These are phyloP conservation scores for Mormoops blainvillei DNA, from an alignment of 2,113 vertebrate genomes.

Conservation along the genomic window DNA sequence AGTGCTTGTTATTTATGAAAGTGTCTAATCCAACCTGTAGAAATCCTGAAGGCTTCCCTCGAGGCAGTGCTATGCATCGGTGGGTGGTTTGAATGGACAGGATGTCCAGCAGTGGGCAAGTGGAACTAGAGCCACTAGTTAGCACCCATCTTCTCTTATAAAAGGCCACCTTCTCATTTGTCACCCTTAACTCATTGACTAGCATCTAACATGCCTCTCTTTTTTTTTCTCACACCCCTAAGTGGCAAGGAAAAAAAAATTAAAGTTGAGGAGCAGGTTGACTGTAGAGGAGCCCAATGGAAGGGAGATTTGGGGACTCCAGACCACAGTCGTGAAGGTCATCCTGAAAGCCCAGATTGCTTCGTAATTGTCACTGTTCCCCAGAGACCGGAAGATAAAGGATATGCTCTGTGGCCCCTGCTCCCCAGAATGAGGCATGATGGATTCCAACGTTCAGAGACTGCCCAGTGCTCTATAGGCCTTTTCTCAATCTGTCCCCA, in stretches of 20 bases:
- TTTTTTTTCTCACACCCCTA: not conserved
- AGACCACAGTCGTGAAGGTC: not conserved
- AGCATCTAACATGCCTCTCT: not conserved
- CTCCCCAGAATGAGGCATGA: not conserved
- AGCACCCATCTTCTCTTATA: not conserved
- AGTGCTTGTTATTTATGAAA: not conserved
- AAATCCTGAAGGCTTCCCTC: not conserved
- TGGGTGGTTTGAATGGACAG: not conserved
- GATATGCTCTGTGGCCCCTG: not conserved
- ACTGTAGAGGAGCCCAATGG: not conserved
- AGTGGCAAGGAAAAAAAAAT: not conserved
- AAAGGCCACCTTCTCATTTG: not conserved
- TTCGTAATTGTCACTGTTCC: not conserved
- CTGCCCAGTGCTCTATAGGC: not conserved
- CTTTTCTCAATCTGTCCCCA: not conserved
- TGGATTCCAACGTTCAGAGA: not conserved
- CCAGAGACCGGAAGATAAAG: not conserved
- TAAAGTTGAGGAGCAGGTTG: not conserved
- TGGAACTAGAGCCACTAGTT: not conserved
- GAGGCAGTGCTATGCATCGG: not conserved
- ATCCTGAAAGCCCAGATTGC: not conserved
- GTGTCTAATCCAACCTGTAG: not conserved
- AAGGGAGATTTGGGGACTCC: not conserved
- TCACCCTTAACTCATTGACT: not conserved
- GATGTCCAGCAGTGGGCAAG: not conserved